Base-by-base conservation (phyloP, 2,113 vertebrate species). In the Hyla sarda region DNA sequence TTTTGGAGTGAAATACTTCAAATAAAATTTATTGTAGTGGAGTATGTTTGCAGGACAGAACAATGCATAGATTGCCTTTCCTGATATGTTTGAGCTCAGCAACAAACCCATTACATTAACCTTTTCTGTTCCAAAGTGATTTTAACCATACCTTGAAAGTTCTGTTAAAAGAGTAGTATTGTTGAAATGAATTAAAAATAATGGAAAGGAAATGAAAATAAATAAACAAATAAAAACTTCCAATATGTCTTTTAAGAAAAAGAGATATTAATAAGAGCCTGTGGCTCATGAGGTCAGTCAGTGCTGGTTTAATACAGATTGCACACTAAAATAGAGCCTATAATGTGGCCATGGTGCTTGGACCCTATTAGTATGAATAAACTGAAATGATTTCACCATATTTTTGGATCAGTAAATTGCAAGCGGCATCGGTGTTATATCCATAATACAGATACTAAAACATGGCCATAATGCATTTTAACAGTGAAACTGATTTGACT, bases 1-100 rank as follows among this genome's bases (percentile, higher is more conserved):
- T 89, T 87, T 54, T 50, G 88, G 73, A 16, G 28, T 45, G 16
- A 62, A 84, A 89, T 91, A 89, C 88, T 85, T 69, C 78, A 87
- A 89, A 89, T 67, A 90, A 92, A 87, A 88, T 19, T 58, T 91
- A 90, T 72, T 92, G 88, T 90, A 89, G 89, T 77, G 25, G 52
- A 88, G 47, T 88, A 82, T 65, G 83, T 72, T 50, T 69, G 62
- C 87, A 65, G 87, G 82, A 85, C 88, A 82, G 30, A 87, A 90
- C 90, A 81, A 84, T 86, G 86, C 88, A 85, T 84, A 48, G 67
- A 88, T 92, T 87, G 82, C 7, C 47, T 85, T 80, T 84, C 17
- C 74, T 52, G 37, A 1, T 60, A 47, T 82, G 37, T 71, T 50
- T 69, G 50, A 69, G 34, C n/a, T 12, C 21, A 65, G 41, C 56